Percentiles rank a stretch among this genome's conserved stretches.
These are phyloP conservation scores for Noctua janthina DNA, from an alignment of 2,888 invertebrate species.

Conservation along the genomic window DNA sequence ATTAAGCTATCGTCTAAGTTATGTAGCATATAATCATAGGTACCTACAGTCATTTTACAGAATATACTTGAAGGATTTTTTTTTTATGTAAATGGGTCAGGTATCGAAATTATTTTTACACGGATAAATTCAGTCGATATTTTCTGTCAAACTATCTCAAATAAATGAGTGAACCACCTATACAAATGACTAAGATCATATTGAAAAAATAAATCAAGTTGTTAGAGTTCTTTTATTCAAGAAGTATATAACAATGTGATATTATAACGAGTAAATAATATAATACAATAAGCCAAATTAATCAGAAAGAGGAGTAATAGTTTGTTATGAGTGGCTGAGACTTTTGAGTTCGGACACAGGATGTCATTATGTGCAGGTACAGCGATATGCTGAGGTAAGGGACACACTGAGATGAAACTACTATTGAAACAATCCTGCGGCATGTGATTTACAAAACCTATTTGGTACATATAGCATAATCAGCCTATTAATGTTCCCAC, in stretches of 20 bases:
- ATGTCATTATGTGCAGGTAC: conserved; percentile 82
- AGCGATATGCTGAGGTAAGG: conserved; percentile 56
- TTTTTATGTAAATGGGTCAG: not conserved
- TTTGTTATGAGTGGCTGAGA: conserved; percentile 58
- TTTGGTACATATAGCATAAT: not conserved
- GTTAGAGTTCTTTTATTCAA: not conserved
- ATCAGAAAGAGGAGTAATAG: conserved; percentile 55
- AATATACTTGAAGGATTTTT: not conserved
- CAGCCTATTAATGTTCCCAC: too few species aligned
- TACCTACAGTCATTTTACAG: not conserved
- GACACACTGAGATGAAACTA: conserved; percentile 60
- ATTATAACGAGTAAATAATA: conserved; percentile 4
- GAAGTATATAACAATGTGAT: not conserved
- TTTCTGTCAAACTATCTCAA: not conserved
- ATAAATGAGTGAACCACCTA: not conserved
- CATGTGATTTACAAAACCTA: not conserved
- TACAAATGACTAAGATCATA: too few species aligned
- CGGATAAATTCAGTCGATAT: not conserved
- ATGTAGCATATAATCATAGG: not conserved
- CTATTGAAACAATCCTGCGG: not conserved
- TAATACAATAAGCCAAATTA: conserved; percentile 46
- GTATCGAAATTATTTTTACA: not conserved
- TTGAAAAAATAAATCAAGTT: not conserved
- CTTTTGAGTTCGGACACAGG: conserved; percentile 72
- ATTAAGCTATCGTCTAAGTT: not conserved